Base-by-base conservation (phyloP, 2,888 invertebrate genomes). In the Notodonta dromedarius region DNA sequence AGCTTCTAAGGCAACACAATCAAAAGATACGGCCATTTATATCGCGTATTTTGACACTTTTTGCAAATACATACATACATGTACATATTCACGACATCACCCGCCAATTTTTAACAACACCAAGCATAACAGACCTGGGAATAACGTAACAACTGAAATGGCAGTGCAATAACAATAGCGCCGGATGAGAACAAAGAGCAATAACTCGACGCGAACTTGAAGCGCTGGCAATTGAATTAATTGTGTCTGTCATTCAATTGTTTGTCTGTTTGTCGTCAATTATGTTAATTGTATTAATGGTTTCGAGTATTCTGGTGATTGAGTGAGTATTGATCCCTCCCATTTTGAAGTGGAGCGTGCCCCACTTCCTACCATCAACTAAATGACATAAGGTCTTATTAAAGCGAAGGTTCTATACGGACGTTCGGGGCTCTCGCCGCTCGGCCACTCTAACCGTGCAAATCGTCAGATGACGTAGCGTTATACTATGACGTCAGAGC, bases 191-290 rank as follows among this genome's bases (percentile, higher is more conserved):
- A 48, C 46, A 58, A 65, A 70, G 68, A 61, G 67, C 70, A 59
- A 66, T 60, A 60, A 63, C 60, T 63, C 63, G 57, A 50, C 58
- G 52, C 58, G 56, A 67, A 63, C 70, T 68, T 61, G 58, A 48
- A 16, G 32, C 63, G 66, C 61, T 62, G 66, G 56, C 68, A 62
- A 66, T 68, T 69, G 58, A 70, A 72, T 74, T 72, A 74, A 67
- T 70, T 65, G 61, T 58, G 60, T 42, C 62, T 52, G 63, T 66
- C 62, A 65, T 66, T 59, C 61, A 63, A 59, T 66, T 52, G 52
- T 51, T 13, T 64, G 71, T 65, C 56, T 70, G 54, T 63, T 61
- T 40, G 54, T 61, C 48, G 60, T 62, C 56, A 62, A 66, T 68
- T 70, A 72, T 70, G 63, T 64, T 59, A 57, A 62, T 65, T 67